These are phyloP conservation scores for Sphyrna mokarran DNA, from an alignment of 2,113 vertebrate genomes.

Conservation along the genomic window DNA sequence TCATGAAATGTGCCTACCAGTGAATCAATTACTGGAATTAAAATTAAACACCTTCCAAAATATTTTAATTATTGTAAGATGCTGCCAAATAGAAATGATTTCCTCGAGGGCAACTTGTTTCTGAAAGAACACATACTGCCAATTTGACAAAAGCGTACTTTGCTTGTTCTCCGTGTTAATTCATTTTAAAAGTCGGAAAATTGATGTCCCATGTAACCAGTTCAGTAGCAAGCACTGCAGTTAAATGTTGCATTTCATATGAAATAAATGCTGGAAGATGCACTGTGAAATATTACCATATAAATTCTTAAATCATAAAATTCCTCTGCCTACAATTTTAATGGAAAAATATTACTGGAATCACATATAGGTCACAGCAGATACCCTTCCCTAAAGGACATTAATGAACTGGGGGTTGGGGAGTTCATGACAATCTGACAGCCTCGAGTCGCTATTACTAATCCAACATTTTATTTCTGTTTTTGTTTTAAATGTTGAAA, in stretches of 20 bases:
- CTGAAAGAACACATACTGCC: background rate
- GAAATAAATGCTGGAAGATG: background rate
- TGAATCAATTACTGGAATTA: background rate
- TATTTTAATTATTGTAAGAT: background rate
- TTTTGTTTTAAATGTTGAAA: background rate
- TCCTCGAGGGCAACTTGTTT: background rate
- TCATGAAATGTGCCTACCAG: background rate
- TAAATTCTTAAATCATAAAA: background rate
- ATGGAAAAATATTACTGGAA: background rate
- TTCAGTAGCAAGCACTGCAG: background rate
- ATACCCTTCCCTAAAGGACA: background rate
- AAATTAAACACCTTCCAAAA: slow-evolving; percentile 16
- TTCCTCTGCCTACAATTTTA: background rate
- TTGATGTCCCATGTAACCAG: background rate
- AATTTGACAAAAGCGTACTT: background rate
- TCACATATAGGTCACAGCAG: background rate
- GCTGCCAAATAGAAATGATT: background rate
- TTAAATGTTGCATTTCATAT: background rate
- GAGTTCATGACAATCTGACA: background rate
- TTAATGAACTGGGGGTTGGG: background rate
- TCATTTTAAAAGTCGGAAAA: background rate
- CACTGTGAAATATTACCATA: background rate
- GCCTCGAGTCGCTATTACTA: background rate
- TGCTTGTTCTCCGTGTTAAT: background rate
- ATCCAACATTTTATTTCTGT: background rate